phyloP scores from a whole-genome alignment of 2,113 vertebrate genomes.

The Gambusia holbrooki region DNA sequence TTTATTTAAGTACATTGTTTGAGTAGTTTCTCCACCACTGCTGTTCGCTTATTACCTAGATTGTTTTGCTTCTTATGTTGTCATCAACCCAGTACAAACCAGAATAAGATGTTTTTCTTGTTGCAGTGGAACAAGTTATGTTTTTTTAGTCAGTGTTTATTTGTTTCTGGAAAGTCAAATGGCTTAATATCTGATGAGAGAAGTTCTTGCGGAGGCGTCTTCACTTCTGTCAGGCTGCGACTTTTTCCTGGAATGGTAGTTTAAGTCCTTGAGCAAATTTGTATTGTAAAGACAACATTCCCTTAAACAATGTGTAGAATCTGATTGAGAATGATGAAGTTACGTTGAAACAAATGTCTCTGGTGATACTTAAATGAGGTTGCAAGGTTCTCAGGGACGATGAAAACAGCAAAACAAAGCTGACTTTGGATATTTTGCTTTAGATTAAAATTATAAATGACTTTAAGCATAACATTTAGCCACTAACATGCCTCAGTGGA shows the following conservation, averaged over 20 bases:
- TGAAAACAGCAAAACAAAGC: neutral
- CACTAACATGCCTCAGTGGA: no score
- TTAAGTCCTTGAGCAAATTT: neutral
- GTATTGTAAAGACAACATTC: neutral
- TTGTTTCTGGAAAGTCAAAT: neutral
- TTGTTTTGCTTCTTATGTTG: neutral
- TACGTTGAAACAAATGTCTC: neutral
- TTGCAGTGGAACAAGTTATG: neutral
- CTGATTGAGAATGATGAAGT: neutral
- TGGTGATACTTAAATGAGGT: neutral
- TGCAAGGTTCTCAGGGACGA: neutral
- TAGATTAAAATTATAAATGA: neutral
- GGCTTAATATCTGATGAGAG: neutral
- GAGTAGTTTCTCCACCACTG: no score
- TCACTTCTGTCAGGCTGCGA: conserved; percentile 21
- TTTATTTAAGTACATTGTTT: no score
- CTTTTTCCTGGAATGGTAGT: neutral
- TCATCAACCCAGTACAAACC: neutral
- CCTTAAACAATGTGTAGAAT: neutral
- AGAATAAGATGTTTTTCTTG: neutral
- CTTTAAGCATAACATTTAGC: neutral
- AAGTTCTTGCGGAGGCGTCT: conserved; percentile 33
- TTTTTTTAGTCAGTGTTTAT: neutral
- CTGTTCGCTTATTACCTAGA: neutral
- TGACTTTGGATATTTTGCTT: neutral